Evolutionary conservation across 2,797 vertebrate genomes (phyloP).

Genomic region (Erithacus rubecula): DNA sequence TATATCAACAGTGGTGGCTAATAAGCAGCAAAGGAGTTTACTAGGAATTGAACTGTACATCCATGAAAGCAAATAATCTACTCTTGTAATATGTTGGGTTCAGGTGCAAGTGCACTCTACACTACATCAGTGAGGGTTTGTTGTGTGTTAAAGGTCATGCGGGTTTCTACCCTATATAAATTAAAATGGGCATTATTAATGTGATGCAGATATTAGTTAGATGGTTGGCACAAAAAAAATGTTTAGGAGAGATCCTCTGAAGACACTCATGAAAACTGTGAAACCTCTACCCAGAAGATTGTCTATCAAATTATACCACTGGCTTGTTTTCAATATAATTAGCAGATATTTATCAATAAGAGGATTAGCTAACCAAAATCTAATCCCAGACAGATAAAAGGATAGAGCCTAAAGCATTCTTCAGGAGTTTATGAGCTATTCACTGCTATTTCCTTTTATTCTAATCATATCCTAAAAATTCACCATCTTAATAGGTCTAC

Average conservation of each 20-base stretch:
- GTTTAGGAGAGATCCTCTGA: not conserved
- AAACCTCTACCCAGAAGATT: not conserved
- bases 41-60: not conserved
- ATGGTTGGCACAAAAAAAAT: not conserved
- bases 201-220: not conserved
- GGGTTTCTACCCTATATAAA: not conserved
- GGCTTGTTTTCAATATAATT: not conserved
- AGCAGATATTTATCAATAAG: not conserved
- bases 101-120: not conserved
- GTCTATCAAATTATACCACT: not conserved
- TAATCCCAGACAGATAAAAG: not conserved
- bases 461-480: not conserved
- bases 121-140: not conserved
- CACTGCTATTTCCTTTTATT: not conserved
- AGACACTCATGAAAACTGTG: not conserved
- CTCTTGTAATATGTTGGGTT: not conserved
- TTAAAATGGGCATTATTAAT: not conserved
- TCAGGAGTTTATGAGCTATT: not conserved
- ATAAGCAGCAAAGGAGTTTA: not conserved
- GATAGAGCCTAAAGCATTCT: not conserved
- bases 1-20: not conserved
- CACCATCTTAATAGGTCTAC: not conserved
- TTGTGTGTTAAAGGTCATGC: not conserved
- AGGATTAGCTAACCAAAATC: not conserved
- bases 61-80: not conserved